phyloP scores from a whole-genome alignment of 2,113 vertebrate species.

The Oryzias celebensis region DNA sequence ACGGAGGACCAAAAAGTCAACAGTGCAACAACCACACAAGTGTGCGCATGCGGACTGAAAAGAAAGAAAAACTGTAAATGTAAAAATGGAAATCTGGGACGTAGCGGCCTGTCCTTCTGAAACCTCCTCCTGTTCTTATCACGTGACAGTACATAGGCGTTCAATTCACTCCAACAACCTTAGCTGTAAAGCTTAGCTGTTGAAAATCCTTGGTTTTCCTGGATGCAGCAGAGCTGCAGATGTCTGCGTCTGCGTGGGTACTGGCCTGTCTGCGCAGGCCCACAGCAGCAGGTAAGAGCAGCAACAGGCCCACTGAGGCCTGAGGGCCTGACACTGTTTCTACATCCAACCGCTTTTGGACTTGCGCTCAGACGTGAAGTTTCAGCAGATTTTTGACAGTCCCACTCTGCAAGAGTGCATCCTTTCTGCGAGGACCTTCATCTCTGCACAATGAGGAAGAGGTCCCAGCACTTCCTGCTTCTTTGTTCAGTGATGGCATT shows the following conservation, averaged over 20 bases:
- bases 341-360: too few species aligned
- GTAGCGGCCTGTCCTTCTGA: conserved; percentile 43
- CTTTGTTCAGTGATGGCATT: too few species aligned
- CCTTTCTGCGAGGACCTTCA: too few species aligned
- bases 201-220: conserved; percentile 43
- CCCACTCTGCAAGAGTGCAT: too few species aligned
- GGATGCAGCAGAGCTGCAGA: conserved; percentile 53
- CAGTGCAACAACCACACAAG: too few species aligned
- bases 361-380: too few species aligned
- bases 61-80: too few species aligned
- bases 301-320: background rate
- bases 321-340: too few species aligned
- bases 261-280: conserved; percentile 30
- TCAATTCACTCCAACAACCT: conserved; percentile 83
- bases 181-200: conserved; percentile 71
- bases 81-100: conserved; percentile 12
- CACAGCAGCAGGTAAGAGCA: conserved; percentile 45
- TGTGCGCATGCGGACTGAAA: too few species aligned
- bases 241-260: conserved; percentile 41
- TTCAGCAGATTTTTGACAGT: too few species aligned
- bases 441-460: too few species aligned
- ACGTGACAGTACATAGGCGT: conserved; percentile 86
- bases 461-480: too few species aligned
- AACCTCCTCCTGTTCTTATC: conserved; percentile 82
- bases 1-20: background rate